These are phyloP conservation scores for Mus musculus DNA, from an alignment of 2,113 vertebrate species.

Conservation along the genomic window DNA sequence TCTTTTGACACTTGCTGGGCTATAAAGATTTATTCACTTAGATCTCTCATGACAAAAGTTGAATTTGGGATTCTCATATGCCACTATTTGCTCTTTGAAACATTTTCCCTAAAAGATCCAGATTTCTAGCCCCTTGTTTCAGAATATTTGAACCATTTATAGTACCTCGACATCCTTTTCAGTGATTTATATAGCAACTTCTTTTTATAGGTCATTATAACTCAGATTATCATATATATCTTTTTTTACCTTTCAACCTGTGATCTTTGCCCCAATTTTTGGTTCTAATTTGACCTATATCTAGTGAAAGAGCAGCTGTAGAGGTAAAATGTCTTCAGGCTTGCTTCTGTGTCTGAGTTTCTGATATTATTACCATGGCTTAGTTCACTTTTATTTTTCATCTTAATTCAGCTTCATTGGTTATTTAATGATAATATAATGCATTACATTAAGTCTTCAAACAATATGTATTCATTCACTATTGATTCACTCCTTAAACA, in stretches of 20 bases:
- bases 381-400: not conserved
- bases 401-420: constrained; percentile 2
- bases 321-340: not conserved
- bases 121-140: not conserved
- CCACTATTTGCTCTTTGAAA: not conserved
- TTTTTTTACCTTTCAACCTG: not conserved
- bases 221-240: not conserved
- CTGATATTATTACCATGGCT: not conserved
- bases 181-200: not conserved
- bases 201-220: not conserved
- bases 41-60: not conserved
- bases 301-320: not conserved
- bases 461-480: not conserved
- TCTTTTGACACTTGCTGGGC: not conserved
- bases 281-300: not conserved
- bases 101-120: not conserved
- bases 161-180: not conserved
- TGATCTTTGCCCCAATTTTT: not conserved
- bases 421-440: not conserved
- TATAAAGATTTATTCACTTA: not conserved
- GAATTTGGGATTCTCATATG: not conserved
- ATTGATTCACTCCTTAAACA: not conserved
- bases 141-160: not conserved
- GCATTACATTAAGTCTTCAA: not conserved
- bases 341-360: not conserved